Evolutionary conservation across 1,140 invertebrate species (phyloP).

Genomic region (Lordiphosa collinella): DNA sequence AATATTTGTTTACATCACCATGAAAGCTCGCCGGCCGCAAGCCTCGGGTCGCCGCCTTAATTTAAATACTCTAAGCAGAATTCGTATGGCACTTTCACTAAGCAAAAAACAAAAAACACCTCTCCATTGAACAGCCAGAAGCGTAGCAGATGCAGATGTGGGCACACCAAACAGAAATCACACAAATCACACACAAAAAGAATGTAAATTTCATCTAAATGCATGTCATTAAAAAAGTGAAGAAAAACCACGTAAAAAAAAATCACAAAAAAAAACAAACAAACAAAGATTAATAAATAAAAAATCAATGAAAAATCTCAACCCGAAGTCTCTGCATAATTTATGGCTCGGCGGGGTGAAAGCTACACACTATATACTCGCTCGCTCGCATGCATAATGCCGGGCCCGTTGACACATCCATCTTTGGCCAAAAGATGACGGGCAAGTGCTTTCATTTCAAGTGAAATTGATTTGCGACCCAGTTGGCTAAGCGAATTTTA

Average conservation of each 20-base stretch:
- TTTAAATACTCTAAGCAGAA: conserved; percentile 69
- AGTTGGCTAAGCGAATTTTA: conserved; percentile 61
- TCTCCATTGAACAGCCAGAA: conserved; percentile 38
- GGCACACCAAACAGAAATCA: conserved; percentile 38
- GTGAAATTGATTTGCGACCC: conserved; percentile 75
- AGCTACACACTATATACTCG: conserved; percentile 45
- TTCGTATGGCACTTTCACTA: conserved; percentile 64
- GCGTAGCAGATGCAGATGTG: conserved; percentile 70
- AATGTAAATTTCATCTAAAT: conserved; percentile 70
- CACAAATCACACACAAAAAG: conserved; percentile 56
- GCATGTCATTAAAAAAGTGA: conserved; percentile 79
- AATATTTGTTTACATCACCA: conserved; percentile 60
- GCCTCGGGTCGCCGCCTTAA: conserved; percentile 58
- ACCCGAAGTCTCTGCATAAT: conserved; percentile 49
- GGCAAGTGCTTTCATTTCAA: conserved; percentile 66
- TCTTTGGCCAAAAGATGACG: conserved; percentile 42
- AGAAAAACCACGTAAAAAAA: conserved; percentile 60
- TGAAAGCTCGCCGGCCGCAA: conserved; percentile 43
- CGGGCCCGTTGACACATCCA: conserved; percentile 50
- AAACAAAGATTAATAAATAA: conserved; percentile 69
- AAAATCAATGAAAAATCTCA: conserved; percentile 73
- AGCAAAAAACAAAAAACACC: conserved; percentile 12
- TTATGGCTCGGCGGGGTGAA: conserved; percentile 54
- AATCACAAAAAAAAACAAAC: conserved; percentile 35
- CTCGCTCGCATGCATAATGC: too few relatives aligned